Base-by-base conservation (phyloP, 2,888 invertebrate genomes). In the Eueremaeus valkanovi region DNA sequence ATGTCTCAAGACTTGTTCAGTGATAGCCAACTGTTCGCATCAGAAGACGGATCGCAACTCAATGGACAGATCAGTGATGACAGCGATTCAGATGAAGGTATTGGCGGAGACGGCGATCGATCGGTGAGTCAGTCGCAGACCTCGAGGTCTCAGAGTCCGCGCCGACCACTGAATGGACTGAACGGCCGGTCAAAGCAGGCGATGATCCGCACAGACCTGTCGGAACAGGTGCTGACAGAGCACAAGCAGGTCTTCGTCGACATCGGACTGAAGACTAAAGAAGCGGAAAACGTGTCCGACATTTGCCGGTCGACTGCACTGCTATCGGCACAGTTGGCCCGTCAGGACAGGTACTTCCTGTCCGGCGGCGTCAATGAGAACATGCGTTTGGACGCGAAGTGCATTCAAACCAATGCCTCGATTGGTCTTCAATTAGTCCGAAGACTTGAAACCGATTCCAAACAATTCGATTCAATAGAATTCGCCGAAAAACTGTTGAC, bases 351-450 rank as follows among this genome's bases (percentile, higher is more conserved):
- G 33, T 36, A 40, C 18, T 68, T 9, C 24, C 8, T 3, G 24
- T 13, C 18, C 6, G 40, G 40, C 1, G 68, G 68, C 1, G 40
- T 40, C 24, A 68, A 36, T 5, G 68, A 40, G 5, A 68, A 68
- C 68, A 68, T 68, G 68, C n/a, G 40, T 1, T 68, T 68, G 21
- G 68, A 68, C 68, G 68, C 68, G 6, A 63, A 63, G 16, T 36
- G 40, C 5, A 68, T 68, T 68, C 0, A 3, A 13, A 21, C 21
- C 2, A 40, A 40, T 24, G 11, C 33, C 3, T 5, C 18, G 31
- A 33, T 24, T 40, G 5, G 21, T 3, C 3, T 21, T 8, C 21
- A 42, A 11, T 18, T 40, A 3, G 40, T 40, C 9, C 36, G 40
- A 24, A 3, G 68, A 13, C 40, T 68, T 1, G 21, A 68, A 13